Conservation (phyloP, 2,113 vertebrate species). For the Dromiciops gliroides region DNA sequence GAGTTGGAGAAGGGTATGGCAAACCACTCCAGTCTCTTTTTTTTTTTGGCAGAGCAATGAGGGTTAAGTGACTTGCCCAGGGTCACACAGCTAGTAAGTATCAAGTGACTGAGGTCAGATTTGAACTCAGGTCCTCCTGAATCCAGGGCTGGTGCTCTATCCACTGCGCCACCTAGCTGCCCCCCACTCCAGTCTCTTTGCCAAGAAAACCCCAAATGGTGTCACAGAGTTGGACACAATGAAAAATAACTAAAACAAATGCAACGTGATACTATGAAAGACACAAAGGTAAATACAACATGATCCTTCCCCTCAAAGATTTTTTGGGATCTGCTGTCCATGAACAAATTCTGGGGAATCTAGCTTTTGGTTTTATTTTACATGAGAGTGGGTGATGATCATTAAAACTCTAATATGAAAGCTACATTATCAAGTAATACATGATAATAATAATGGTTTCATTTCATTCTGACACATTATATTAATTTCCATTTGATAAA, state of each 20-base stretch:
- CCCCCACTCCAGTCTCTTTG: background rate
- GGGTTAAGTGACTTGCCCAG: too few species aligned
- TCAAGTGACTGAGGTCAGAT: too few species aligned
- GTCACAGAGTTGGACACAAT: background rate
- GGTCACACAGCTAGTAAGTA: too few species aligned
- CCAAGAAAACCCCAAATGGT: background rate
- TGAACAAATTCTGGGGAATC: background rate
- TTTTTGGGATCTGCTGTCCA: background rate
- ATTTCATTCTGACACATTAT: conserved; percentile 53
- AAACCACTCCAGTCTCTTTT: background rate
- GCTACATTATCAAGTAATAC: conserved; percentile 38
- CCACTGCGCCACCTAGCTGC: too few species aligned
- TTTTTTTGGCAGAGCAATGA: too few species aligned
- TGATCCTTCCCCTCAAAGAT: background rate
- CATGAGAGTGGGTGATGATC: conserved; percentile 45
- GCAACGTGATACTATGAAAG: background rate
- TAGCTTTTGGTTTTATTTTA: background rate
- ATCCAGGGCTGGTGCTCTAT: too few species aligned
- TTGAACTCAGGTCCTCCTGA: too few species aligned
- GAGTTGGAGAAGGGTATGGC: background rate
- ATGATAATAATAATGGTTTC: conserved; percentile 61
- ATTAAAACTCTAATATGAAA: conserved; percentile 60
- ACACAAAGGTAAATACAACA: background rate
- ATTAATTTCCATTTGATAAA: conserved; percentile 69
- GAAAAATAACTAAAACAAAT: background rate